Evolutionary conservation across 1,140 invertebrate species (phyloP), one percentile per base, ranked within the genome.

Genomic region (Tetramorium parvispinum): DNA sequence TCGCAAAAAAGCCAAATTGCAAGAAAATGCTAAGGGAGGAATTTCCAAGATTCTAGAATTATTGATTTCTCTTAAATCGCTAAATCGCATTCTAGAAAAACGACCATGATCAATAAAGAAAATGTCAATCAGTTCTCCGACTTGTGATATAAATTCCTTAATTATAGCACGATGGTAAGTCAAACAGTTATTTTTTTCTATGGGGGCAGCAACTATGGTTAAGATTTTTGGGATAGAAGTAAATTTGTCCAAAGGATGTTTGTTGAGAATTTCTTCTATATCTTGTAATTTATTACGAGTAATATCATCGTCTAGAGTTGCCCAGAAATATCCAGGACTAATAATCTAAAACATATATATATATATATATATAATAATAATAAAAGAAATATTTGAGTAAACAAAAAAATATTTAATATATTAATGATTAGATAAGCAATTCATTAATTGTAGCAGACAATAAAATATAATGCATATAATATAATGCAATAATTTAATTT

Each of bases 101-200:
- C 96, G 97, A n/a, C 98, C 98, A 94, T 96, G 97, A 93, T 99
- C 98, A 27, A 98, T 96, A 92, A 97, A 98, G 65, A 97, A 96
- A 5, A 98, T 96, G 1, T 90, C 95, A 55, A 88, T 61, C 40
- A 92, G 59, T 86, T 75, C 40, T 85, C 91, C 24, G 24, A 24
- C 21, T 46, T 85, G 57, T 16, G 78, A 40, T 8, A 61, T 13
- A 32, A 89, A 91, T 61, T 88, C 76, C 76, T 93, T 79, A 0
- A 96, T 87, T 27, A 94, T 53, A 3, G 93, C 95, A 37, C 96
- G 92, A 82, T 94, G 94, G 85, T 94, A 95, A 63, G 61, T 49
- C n/a, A 82, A 53, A 3, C 43, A 57, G 13, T 87, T 71, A 16
- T 91, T 91, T 73, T 88, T 89, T 91, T 43, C 85, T 51, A 91